These are phyloP conservation scores for Enteromius radiatus DNA, from an alignment of 2,797 vertebrate genomes.

Conservation along the genomic window DNA sequence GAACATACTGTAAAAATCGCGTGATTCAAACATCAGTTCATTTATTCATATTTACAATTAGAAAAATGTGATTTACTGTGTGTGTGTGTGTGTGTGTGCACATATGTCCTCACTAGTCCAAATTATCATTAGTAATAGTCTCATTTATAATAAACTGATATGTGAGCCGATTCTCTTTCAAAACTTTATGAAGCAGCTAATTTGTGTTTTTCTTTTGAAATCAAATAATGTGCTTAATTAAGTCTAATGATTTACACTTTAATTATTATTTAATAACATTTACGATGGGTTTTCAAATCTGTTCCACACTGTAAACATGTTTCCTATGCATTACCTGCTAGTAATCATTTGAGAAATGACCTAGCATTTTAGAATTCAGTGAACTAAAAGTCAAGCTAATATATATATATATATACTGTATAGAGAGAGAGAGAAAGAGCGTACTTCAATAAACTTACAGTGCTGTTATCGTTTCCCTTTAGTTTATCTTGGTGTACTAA, in stretches of 20 bases:
- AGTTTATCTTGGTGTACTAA: neutral
- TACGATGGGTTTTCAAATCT: neutral
- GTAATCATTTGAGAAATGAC: too few relatives aligned
- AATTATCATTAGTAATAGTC: neutral
- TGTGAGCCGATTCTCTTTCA: neutral
- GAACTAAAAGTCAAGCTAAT: too few relatives aligned
- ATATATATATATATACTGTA: too few relatives aligned
- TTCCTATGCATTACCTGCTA: neutral
- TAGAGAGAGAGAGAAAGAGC: too few relatives aligned
- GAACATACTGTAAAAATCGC: neutral
- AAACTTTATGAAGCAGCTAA: neutral
- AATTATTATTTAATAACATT: neutral
- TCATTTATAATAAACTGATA: neutral
- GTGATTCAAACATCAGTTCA: neutral
- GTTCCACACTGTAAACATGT: neutral
- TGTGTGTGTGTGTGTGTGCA: neutral
- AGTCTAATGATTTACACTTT: neutral
- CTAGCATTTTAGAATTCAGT: neutral
- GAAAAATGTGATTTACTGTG: neutral
- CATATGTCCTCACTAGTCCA: neutral
- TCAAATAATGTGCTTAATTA: neutral
- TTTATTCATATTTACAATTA: neutral
- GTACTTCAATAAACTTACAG: too few relatives aligned
- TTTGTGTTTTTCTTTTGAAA: neutral
- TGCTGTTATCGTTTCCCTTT: neutral